Evolutionary conservation across 2,888 invertebrate species (phyloP).

Genomic region (Brenthis daphne): DNA sequence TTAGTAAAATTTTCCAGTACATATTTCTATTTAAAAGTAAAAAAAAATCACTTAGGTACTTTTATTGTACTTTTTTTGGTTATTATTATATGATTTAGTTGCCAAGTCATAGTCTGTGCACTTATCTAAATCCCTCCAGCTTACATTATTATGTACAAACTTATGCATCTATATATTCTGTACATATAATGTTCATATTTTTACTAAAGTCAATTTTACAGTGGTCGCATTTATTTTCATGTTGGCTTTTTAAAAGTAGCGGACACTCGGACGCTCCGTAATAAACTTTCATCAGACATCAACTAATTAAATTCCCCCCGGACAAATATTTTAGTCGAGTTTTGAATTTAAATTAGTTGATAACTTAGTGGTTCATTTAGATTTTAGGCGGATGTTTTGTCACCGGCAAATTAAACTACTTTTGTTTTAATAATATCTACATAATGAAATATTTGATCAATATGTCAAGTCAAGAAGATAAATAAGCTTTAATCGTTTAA

Average conservation of each 20-base stretch:
- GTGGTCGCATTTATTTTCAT: background rate
- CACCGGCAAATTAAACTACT: slow-evolving; percentile 5
- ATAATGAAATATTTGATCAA: background rate
- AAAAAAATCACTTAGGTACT: too few relatives aligned
- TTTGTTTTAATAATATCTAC: background rate
- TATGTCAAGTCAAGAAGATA: too few relatives aligned
- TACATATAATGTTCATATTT: background rate
- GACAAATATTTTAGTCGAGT: slow-evolving; percentile 36
- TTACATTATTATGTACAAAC: too few relatives aligned
- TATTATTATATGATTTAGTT: too few relatives aligned
- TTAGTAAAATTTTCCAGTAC: too few relatives aligned
- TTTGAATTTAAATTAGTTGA: slow-evolving; percentile 37
- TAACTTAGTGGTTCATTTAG: slow-evolving; percentile 8
- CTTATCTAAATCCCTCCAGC: too few relatives aligned
- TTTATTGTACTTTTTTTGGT: too few relatives aligned
- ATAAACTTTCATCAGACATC: slow-evolving; percentile 30
- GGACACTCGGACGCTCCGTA: slow-evolving; percentile 20
- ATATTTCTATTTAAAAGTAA: too few relatives aligned
- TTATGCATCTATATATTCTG: too few relatives aligned
- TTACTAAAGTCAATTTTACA: background rate
- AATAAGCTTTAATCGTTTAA: too few relatives aligned
- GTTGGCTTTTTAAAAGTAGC: slow-evolving; percentile 7
- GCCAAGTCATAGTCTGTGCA: too few relatives aligned
- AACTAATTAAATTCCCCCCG: slow-evolving; percentile 30
- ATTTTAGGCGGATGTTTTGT: slow-evolving; percentile 9